Evolutionary conservation across 1,140 invertebrate genomes (phyloP).

Genomic region (Papilio glaucus): DNA sequence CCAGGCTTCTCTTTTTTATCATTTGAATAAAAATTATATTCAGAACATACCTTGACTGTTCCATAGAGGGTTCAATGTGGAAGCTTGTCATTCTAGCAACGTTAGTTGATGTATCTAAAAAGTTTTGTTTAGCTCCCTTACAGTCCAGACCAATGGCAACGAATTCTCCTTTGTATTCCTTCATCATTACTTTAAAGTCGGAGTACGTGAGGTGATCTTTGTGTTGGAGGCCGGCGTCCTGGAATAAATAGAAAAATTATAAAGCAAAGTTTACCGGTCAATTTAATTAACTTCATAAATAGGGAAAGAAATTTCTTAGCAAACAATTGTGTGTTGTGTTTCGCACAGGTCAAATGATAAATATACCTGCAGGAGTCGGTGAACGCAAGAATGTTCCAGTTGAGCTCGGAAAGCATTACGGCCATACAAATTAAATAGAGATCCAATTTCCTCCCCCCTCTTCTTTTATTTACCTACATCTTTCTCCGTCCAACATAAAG

Average conservation of each 20-base stretch:
- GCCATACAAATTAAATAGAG: no score
- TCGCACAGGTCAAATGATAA: no score
- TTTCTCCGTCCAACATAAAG: no score
- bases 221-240: constrained; percentile 94
- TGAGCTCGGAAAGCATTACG: no score
- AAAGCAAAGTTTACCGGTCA: constrained; percentile 22
- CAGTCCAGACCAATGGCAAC: constrained; percentile 98
- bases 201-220: constrained; percentile 97
- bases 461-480: no score
- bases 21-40: no score
- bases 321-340: no score
- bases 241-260: constrained; percentile 43
- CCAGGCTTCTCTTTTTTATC: no score
- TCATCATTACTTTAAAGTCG: constrained; percentile 98
- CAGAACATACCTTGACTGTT: constrained; percentile 78
- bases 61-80: constrained; percentile 91
- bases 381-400: no score
- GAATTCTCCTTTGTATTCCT: constrained; percentile 98
- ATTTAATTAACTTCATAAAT: no score
- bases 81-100: constrained; percentile 97
- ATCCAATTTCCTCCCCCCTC: no score
- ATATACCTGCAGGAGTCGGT: no score
- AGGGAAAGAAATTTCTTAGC: constrained; percentile 24
- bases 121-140: constrained; percentile 98
- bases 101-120: constrained; percentile 96